Evolutionary conservation across 2,797 vertebrate species (phyloP), one percentile per base, ranked within the genome.

Genomic region (Pempheris klunzingeri): DNA sequence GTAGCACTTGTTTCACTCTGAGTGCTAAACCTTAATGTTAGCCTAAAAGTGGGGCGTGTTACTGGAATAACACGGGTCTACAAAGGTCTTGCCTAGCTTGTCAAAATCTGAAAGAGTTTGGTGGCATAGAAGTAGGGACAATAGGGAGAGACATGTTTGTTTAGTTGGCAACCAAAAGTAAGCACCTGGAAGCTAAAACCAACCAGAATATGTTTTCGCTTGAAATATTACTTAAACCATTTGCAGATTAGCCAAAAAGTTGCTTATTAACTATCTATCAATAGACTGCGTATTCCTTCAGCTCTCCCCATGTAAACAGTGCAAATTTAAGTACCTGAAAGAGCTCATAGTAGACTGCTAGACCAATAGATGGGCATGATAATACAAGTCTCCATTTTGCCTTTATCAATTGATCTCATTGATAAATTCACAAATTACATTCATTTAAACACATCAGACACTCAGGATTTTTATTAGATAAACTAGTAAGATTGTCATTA

Each of bases 21-120:
- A 82, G 60, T 74, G 62, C 62, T 22, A 10, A 49, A 38, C 13
- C n/a, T 66, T 74, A 30, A 74, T 62, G 53, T 54, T 52, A 39
- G 24, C 28, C 28, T 9, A 39, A 62, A 32, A 58, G 5, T 54
- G 43, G 28, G 22, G 62, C 26, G 18, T 30, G 18, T 70, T 18
- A 20, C 44, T 73, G 13, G 13, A 61, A 41, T 77, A 50, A 44
- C 49, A 50, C 26, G 63, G 28, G 20, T 34, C 28, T 43, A 39
- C 26, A 32, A n/a, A n/a, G n/a, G n/a, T 17, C 8, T 34, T 4
- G 5, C 49, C 39, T 41, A 32, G 11, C 17, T 46, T 68, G 32
- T 43, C 0, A 46, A 36, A 46, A n/a, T 54, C 10, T 12, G 18
- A 26, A 62, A 24, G 47, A 34, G 18, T n/a, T 28, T 6, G 32